These are phyloP conservation scores for Phasianus colchicus DNA, from an alignment of 2,113 vertebrate species.

Conservation along the genomic window DNA sequence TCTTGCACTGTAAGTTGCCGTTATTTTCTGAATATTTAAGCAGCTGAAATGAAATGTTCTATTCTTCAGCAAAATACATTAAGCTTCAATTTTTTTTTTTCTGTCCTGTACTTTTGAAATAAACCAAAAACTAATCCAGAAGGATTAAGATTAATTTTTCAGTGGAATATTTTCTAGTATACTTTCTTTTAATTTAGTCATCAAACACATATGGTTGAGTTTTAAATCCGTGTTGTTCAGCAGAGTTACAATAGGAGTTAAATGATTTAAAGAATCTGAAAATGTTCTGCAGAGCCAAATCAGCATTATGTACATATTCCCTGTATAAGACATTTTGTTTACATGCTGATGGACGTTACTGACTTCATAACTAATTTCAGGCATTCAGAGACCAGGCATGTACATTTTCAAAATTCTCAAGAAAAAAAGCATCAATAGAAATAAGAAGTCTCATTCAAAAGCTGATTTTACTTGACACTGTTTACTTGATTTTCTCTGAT, in stretches of 20 bases:
- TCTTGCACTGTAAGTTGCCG: neutral
- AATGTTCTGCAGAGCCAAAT: neutral
- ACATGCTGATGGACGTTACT: neutral
- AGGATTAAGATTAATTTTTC: constrained; percentile 44
- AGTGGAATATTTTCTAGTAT: neutral
- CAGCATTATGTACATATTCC: neutral
- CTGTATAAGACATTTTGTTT: neutral
- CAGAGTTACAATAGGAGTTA: neutral
- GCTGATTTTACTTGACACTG: neutral
- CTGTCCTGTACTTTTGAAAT: constrained; percentile 15
- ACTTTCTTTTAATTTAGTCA: constrained; percentile 44
- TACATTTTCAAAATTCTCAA: neutral
- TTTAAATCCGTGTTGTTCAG: neutral
- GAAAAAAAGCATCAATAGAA: neutral
- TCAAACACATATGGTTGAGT: neutral
- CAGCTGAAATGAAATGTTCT: neutral
- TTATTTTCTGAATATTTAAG: constrained; percentile 45
- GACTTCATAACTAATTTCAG: neutral
- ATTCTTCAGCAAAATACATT: neutral
- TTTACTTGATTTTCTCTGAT: neutral
- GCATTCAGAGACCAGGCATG: neutral
- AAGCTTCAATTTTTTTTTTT: neutral
- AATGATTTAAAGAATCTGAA: neutral
- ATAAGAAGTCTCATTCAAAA: neutral
- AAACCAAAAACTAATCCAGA: constrained; percentile 31